phyloP scores from a whole-genome alignment of 2,113 vertebrate genomes.

The Phalacrocorax brasilianus region DNA sequence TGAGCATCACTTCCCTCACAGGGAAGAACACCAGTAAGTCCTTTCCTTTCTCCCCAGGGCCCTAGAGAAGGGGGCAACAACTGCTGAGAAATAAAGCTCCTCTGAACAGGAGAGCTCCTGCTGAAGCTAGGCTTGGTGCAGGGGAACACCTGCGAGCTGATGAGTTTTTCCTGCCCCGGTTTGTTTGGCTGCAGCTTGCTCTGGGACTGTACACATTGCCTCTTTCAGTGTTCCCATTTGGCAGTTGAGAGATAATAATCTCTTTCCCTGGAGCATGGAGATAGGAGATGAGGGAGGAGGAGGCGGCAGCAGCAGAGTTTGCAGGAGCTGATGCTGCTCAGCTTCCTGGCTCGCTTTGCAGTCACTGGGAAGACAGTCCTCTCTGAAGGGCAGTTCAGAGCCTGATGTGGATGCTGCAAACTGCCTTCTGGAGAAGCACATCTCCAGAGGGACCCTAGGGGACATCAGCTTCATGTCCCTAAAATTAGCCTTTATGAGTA shows the following conservation, averaged over 20 bases:
- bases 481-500: not conserved
- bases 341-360: not conserved
- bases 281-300: not conserved
- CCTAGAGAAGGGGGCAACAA: not conserved
- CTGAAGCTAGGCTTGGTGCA: not conserved
- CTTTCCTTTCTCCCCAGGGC: not conserved
- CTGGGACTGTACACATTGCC: rapidly evolving
- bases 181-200: not conserved
- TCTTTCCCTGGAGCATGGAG: not conserved
- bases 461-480: not conserved
- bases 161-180: not conserved
- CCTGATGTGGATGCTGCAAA: not conserved
- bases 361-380: not conserved
- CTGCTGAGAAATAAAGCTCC: not conserved
- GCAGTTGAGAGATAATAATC: not conserved
- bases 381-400: not conserved
- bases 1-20: slow-evolving; percentile 84
- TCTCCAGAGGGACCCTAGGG: not conserved
- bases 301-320: not conserved
- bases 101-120: not conserved
- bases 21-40: slow-evolving; percentile 82
- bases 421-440: not conserved
- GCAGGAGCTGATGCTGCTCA: not conserved
- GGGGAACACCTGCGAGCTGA: not conserved
- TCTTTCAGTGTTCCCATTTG: not conserved